Conservation (phyloP, 2,797 vertebrate genomes). For the Heliangelus exortis region DNA sequence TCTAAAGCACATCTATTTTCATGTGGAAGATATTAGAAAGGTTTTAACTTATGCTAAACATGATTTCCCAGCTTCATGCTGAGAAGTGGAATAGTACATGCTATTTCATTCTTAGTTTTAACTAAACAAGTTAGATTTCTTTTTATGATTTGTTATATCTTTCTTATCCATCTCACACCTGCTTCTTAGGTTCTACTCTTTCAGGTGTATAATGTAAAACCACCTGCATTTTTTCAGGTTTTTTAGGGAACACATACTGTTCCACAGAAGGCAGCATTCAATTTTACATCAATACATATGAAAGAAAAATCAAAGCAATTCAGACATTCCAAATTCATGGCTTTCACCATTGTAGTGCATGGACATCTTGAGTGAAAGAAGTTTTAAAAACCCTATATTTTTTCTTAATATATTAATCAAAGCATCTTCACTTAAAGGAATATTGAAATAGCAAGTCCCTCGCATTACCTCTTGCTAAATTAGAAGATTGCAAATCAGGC, state of each 20-base stretch:
- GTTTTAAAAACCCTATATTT: neutral
- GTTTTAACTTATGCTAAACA: neutral
- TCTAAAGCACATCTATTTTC: neutral
- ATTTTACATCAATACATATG: neutral
- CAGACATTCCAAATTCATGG: neutral
- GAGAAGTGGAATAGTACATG: neutral
- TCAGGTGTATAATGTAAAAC: neutral
- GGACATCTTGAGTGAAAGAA: neutral
- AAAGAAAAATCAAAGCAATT: conserved; percentile 36
- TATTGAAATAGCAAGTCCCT: neutral
- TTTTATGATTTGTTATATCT: neutral
- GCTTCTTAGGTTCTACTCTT: neutral
- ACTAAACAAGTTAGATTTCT: neutral
- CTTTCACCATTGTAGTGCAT: neutral
- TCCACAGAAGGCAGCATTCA: neutral
- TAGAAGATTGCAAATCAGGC: neutral
- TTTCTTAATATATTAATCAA: neutral
- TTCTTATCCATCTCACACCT: neutral
- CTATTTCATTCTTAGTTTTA: neutral
- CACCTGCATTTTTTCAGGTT: neutral
- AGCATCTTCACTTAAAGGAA: neutral
- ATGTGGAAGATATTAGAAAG: neutral
- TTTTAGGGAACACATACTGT: neutral
- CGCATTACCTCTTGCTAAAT: neutral
- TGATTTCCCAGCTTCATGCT: neutral